Evolutionary conservation across 37 sponge, comb jelly and placozoan species (phyloP), one percentile per base, ranked within the genome.

Genomic region (Axinella damicornis): DNA sequence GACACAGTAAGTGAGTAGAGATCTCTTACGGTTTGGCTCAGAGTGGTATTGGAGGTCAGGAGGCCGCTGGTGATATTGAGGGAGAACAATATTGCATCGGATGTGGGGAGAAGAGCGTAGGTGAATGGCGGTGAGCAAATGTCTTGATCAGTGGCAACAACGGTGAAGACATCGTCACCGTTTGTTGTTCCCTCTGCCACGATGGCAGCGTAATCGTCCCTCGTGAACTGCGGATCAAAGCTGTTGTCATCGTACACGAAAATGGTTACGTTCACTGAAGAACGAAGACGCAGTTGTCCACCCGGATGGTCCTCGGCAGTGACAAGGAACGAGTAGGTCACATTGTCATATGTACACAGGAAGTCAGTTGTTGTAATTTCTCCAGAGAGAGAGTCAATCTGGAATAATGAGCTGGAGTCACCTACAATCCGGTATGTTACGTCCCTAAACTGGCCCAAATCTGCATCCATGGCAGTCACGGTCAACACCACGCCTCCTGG

Each of bases 211-310:
- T 79, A 86, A 11, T 38, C 38, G 6, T 21, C 5, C 30, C 83
- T 66, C 24, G 46, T 30, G 62, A 93, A 93, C 57, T n/a, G 33
- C n/a, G 94, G 94, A 17, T 9, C 59, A 46, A 58, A 28, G 24
- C 53, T 77, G 65, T 93, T 93, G 55, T 82, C 86, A 66, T 93
- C 94, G 24, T 65, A 66, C 5, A 93, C 79, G 0, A 39, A 2
- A 17, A 93, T 28, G 13, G 69, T 77, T 22, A 93, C 89, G 32
- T 68, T 73, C 28, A 69, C 66, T 68, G 58, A 21, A 0, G 79
- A 66, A 24, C 55, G 40, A 20, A 86, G 65, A 9, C 39, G 13
- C 16, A 85, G 22, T 1, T 31, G 14, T 27, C 68, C 77, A 5
- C 67, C 85, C 27, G 90, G 90, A 17, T 63, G 20, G 56, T 91